Evolutionary conservation across 2,888 invertebrate species (phyloP).

Genomic region (Branchellion lobata): DNA sequence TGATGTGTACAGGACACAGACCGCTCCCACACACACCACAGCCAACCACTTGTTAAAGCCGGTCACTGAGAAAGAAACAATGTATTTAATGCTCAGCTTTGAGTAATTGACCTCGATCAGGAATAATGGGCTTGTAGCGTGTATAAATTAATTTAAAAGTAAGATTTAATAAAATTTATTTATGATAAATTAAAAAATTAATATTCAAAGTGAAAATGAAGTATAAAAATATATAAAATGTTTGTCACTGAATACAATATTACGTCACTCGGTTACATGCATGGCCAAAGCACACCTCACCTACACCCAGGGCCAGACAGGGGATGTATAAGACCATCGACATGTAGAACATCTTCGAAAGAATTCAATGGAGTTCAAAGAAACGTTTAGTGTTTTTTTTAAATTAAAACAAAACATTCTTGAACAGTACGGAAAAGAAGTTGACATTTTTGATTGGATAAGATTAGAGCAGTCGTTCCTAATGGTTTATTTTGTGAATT

Average conservation of each 20-base stretch:
- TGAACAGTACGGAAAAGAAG: neutral
- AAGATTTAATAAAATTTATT: no score
- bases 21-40: constrained; percentile 59
- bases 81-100: neutral
- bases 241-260: no score
- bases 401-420: neutral
- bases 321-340: constrained; percentile 61
- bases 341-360: constrained; percentile 59
- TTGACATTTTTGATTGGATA: no score
- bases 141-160: no score
- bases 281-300: no score
- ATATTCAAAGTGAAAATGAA: constrained; percentile 6
- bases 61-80: constrained; percentile 57
- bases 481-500: no score
- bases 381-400: neutral
- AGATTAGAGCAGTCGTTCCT: no score
- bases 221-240: neutral
- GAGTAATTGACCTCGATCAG: no score
- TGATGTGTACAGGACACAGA: constrained; percentile 63
- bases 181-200: neutral
- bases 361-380: neutral
- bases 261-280: no score
- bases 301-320: constrained; percentile 59
- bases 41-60: constrained; percentile 59
- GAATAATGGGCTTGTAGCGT: no score